Conservation (phyloP, 1,140 invertebrate genomes). For the Orussus abietinus region DNA sequence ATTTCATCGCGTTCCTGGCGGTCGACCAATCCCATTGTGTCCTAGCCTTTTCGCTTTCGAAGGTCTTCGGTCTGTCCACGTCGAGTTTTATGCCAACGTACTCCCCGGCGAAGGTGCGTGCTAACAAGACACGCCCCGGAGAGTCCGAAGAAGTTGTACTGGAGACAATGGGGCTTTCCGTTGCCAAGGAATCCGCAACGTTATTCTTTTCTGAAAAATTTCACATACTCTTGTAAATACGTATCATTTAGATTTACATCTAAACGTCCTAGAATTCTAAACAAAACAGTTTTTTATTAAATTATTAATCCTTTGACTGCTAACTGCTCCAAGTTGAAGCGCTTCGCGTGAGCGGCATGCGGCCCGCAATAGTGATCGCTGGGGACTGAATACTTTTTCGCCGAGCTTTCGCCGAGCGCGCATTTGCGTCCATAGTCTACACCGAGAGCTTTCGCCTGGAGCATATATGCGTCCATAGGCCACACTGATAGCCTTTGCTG, state of each 20-base stretch:
- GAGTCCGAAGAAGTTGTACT: slow-evolving; percentile 21
- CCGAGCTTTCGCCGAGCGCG: too few relatives aligned
- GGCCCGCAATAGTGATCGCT: too few relatives aligned
- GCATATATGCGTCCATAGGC: too few relatives aligned
- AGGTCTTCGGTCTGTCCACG: slow-evolving; percentile 48
- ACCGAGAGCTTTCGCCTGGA: too few relatives aligned
- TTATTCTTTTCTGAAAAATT: slow-evolving; percentile 37
- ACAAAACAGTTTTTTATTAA: not conserved
- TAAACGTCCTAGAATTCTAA: not conserved
- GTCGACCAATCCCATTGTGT: slow-evolving; percentile 60
- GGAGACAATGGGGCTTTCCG: slow-evolving; percentile 27
- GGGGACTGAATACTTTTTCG: too few relatives aligned
- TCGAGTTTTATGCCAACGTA: slow-evolving; percentile 60
- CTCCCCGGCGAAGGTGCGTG: slow-evolving; percentile 56
- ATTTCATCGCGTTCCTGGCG: slow-evolving; percentile 55
- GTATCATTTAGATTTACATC: not conserved
- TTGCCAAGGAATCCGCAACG: slow-evolving; percentile 15
- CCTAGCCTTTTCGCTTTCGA: slow-evolving; percentile 52
- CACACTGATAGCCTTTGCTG: too few relatives aligned
- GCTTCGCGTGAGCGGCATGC: too few relatives aligned
- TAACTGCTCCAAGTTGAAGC: too few relatives aligned
- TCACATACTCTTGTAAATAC: not conserved
- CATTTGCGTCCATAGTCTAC: too few relatives aligned
- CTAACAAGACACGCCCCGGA: slow-evolving; percentile 47
- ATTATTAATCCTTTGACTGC: too few relatives aligned